phyloP scores from a whole-genome alignment of 2,113 vertebrate genomes.

The Heteronetta atricapilla region DNA sequence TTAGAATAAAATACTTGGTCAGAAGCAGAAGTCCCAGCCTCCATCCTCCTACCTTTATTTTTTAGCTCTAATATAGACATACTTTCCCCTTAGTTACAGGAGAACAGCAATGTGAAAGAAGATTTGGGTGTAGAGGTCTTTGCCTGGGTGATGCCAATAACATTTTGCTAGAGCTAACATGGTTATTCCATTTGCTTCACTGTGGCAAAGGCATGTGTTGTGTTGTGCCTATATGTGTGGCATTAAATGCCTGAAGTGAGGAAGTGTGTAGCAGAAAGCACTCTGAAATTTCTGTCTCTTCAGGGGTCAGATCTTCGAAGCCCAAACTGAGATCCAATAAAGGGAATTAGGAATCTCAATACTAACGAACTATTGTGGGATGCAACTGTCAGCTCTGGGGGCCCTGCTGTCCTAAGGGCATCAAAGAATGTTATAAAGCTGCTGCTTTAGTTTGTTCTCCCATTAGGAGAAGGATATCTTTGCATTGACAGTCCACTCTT shows the following conservation, averaged over 20 bases:
- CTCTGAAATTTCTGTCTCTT: conserved; percentile 18
- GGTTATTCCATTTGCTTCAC: not conserved
- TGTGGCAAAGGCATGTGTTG: not conserved
- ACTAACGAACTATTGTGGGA: conserved; percentile 47
- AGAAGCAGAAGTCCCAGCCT: not conserved
- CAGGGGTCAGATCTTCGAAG: conserved; percentile 24
- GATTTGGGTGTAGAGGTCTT: not conserved
- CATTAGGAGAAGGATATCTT: conserved; percentile 29
- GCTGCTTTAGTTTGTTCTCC: conserved; percentile 17
- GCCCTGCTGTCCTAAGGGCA: conserved; percentile 32
- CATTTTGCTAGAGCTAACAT: not conserved
- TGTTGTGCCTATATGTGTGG: not conserved
- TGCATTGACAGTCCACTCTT: conserved; percentile 24
- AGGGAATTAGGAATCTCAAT: conserved; percentile 52
- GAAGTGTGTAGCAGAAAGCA: not conserved
- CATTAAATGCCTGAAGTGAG: not conserved
- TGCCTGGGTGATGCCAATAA: not conserved
- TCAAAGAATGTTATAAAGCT: conserved; percentile 48
- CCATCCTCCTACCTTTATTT: not conserved
- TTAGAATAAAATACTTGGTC: not conserved
- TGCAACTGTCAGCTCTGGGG: conserved; percentile 12
- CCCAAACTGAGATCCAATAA: conserved; percentile 52
- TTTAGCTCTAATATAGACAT: not conserved
- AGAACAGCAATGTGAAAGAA: not conserved
- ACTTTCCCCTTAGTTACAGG: not conserved